Base-by-base conservation (phyloP, 1,140 invertebrate genomes). In the Leptoteleia sp. region DNA sequence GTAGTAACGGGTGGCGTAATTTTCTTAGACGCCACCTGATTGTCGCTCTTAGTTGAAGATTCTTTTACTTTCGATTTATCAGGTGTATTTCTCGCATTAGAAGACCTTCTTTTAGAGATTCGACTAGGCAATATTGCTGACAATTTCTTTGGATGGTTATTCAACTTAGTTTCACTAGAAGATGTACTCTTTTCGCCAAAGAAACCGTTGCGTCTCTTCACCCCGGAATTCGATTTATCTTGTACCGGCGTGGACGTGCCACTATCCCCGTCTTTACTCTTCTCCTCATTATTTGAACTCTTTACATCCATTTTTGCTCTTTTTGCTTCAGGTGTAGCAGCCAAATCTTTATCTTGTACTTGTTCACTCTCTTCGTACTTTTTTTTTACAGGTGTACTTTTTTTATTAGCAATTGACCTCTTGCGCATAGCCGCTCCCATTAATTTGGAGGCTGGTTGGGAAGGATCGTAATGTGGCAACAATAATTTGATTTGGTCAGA, bases 401-500 rank as follows among this genome's bases (percentile, higher is more conserved):
- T 79, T 33, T 71, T 76, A 31, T 62, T 79, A 0, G 65, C 59
- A 9, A 73, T 79, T 0, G 68, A 64, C 7, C 64, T 37, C 7
- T 79, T 65, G 1, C 57, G 57, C 52, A 67, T 73, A 1, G 68
- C 64, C 1, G 48, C 64, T 4, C 64, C 57, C 52, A 57, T 70
- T 9, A 73, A 27, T 37, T 73, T 75, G 0, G 71, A 75, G 8
- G 52, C 70, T 0, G 70, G 64, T 12, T 79, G 64, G 37, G 83
- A 83, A 4, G 90, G 88, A 59, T 91, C 89, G 61, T 91, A 92
- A 54, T 88, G 89, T 0, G 93, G 93, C 70, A 95, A 88, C 90
- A 95, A 91, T 45, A 93, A 83, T 83, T 92, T 91, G 37, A 95
- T 89, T 81, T 95, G 94, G 79, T 92, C 91, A 1, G 90, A 88